These are phyloP conservation scores for Herpetotheres cachinnans DNA, from an alignment of 2,113 vertebrate species.

Conservation along the genomic window DNA sequence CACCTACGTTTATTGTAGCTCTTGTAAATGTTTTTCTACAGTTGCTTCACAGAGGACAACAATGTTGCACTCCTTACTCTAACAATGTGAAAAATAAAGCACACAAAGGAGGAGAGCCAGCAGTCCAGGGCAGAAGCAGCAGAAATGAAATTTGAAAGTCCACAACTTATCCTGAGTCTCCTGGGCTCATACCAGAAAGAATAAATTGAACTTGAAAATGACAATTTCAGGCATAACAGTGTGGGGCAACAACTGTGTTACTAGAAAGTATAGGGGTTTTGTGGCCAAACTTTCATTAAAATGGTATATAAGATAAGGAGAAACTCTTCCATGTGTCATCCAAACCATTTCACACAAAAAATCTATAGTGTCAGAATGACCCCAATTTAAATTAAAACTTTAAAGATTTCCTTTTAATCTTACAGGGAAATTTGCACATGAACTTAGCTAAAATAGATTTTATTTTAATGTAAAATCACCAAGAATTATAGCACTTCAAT, in stretches of 20 bases:
- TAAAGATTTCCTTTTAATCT: neutral
- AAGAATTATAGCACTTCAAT: neutral
- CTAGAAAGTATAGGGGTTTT: fast-evolving
- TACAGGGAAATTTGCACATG: neutral
- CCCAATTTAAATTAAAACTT: neutral
- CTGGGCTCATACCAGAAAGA: neutral
- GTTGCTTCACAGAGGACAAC: neutral
- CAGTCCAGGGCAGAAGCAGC: neutral
- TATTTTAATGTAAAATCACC: neutral
- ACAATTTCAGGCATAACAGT: neutral
- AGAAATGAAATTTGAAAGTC: neutral
- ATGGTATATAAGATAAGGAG: neutral
- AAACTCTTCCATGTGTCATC: neutral
- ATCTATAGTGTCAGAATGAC: neutral
- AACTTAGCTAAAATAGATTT: neutral
- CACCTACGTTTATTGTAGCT: neutral
- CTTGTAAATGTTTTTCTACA: neutral
- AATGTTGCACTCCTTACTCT: neutral
- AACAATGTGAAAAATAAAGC: neutral
- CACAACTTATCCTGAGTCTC: neutral
- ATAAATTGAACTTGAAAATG: neutral
- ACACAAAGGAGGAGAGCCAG: neutral
- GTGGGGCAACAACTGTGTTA: neutral
- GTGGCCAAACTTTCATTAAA: neutral
- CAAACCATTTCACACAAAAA: neutral